Conservation (phyloP, 2,888 invertebrate genomes). For the Caenorhabditis doughertyi region DNA sequence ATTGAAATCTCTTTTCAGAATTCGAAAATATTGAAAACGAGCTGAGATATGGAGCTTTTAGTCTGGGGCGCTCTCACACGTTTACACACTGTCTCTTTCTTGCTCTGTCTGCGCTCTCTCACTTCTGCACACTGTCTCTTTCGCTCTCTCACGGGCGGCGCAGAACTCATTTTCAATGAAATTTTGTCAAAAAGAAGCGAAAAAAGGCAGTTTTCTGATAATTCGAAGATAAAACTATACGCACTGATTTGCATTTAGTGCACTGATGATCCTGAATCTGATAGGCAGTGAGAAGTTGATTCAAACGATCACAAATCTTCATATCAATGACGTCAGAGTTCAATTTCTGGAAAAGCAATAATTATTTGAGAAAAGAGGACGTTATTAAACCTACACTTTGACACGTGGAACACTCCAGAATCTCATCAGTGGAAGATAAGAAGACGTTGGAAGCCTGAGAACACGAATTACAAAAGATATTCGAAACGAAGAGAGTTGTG, state of each 20-base stretch:
- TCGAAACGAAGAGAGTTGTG: slow-evolving; percentile 63
- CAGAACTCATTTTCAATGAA: no score
- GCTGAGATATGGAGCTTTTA: no score
- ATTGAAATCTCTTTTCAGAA: neutral
- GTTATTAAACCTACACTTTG: slow-evolving; percentile 52
- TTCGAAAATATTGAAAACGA: neutral
- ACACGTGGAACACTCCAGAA: slow-evolving; percentile 62
- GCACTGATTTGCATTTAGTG: slow-evolving; percentile 90
- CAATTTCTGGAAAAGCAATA: slow-evolving; percentile 46
- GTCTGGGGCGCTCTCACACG: no score
- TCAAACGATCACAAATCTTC: slow-evolving; percentile 74
- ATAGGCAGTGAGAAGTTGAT: slow-evolving; percentile 87
- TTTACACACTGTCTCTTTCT: no score
- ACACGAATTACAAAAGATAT: slow-evolving; percentile 67
- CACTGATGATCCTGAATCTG: slow-evolving; percentile 95
- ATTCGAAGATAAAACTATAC: no score
- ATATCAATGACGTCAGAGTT: slow-evolving; percentile 59
- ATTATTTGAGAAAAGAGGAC: no score
- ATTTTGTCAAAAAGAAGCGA: no score
- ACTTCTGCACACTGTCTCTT: no score
- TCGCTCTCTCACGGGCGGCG: no score
- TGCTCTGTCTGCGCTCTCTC: no score
- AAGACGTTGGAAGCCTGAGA: slow-evolving; percentile 61
- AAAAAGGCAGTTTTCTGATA: no score
- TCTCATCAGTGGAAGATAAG: slow-evolving; percentile 55